Base-by-base conservation (phyloP, 2,888 invertebrate genomes). In the Deilephila elpenor region DNA sequence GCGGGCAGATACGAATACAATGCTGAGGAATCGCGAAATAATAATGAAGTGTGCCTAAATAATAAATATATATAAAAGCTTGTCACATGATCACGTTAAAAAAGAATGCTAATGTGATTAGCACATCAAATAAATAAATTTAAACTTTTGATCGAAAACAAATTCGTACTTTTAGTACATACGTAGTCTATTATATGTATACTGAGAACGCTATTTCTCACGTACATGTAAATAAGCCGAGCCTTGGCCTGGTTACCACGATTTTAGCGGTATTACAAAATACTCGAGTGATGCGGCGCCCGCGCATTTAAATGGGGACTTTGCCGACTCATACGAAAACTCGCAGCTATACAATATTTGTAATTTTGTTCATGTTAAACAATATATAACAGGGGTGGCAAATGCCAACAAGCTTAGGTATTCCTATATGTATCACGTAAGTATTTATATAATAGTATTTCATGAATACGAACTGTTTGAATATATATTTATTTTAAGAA, bases 241-340 rank as follows among this genome's bases (percentile, higher is more conserved):
- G 89, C 94, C 93, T 94, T 94, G 94, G 91, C 94, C 93, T 89
- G 88, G 89, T 93, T 94, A 91, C 93, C 93, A 93, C 93, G 90
- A 93, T 92, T 93, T 94, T 93, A 93, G 93, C 92, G 88, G 88
- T 90, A 89, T 93, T 93, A 92, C 93, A 90, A 93, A 92, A 94
- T 89, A 88, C 83, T 84, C 84, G 87, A 88, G 85, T 88, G 92
- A 92, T 91, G 92, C 88, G 88, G 87, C 83, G 83, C 80, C 85
- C 80, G 83, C 81, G 80, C 78, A 83, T 81, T 20, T 72, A 72
- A 75, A 78, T 78, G 78, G 78, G 76, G 77, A 73, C 72, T 74
- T 74, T 78, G 70, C 74, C 44, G 62, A 29, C 19, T 19, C n/a
- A 34, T 20, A 20, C 56, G 29, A 32, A 32, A 53, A 71, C 34